These are phyloP conservation scores for Limnephilus marmoratus DNA, from an alignment of 2,888 invertebrate species.

Conservation along the genomic window DNA sequence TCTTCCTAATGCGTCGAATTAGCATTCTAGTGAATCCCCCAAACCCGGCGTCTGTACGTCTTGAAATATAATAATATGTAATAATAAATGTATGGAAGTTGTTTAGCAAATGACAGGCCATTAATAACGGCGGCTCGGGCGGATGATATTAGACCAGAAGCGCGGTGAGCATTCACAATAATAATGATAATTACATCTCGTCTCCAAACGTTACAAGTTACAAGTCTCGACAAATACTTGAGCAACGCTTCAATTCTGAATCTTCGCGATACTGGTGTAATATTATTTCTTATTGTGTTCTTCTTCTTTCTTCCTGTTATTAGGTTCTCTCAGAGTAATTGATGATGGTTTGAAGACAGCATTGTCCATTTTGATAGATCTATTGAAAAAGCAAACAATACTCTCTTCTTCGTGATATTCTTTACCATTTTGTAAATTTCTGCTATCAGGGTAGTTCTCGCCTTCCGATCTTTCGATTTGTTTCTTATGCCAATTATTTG, in stretches of 20 bases:
- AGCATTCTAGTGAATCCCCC: background rate
- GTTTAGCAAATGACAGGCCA: slow-evolving; percentile 46
- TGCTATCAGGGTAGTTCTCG: background rate
- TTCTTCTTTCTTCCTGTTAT: background rate
- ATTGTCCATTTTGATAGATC: slow-evolving; percentile 2
- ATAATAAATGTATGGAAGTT: slow-evolving; percentile 48
- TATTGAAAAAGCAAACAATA: slow-evolving; percentile 2
- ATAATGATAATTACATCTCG: slow-evolving; percentile 8
- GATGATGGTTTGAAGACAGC: background rate
- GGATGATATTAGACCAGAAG: slow-evolving; percentile 20
- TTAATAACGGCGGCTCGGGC: slow-evolving; percentile 34
- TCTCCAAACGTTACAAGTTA: background rate
- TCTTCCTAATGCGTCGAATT: background rate
- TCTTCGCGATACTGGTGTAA: background rate
- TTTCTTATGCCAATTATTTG: background rate
- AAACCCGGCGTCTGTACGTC: background rate
- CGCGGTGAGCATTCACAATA: slow-evolving; percentile 15
- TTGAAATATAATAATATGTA: slow-evolving; percentile 19
- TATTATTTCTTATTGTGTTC: background rate
- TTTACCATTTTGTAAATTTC: background rate
- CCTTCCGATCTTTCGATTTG: background rate
- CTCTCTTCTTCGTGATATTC: background rate
- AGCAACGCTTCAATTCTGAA: background rate
- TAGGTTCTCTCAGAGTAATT: background rate
- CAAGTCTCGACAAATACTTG: background rate